Evolutionary conservation across 2,888 invertebrate genomes (phyloP).

Genomic region (Tachina fera): DNA sequence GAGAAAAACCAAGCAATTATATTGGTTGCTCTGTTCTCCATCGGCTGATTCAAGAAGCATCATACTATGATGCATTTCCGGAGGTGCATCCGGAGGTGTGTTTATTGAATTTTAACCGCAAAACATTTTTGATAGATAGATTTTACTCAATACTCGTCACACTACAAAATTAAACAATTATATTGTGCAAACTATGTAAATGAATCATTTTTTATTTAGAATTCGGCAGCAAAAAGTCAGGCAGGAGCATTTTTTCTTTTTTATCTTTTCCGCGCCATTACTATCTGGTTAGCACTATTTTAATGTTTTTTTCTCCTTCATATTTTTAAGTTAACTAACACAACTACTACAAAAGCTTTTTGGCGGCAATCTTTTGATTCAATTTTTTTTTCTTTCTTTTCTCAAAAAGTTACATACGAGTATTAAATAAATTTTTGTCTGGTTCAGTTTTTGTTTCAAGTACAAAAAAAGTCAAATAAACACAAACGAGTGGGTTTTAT

Average conservation of each 20-base stretch:
- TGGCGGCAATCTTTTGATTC: constrained; percentile 61
- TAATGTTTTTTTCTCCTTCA: background rate
- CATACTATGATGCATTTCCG: no score
- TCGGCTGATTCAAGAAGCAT: no score
- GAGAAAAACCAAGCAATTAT: no score
- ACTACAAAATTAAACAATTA: no score
- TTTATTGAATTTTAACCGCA: no score
- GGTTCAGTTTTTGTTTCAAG: constrained; percentile 19
- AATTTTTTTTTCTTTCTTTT: constrained; percentile 7
- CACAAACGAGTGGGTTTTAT: constrained; percentile 39
- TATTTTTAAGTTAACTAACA: constrained; percentile 23
- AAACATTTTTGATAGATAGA: no score
- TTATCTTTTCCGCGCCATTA: constrained; percentile 25
- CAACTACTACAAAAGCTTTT: constrained; percentile 12
- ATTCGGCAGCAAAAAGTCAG: background rate
- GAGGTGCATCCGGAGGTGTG: no score
- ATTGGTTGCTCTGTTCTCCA: no score
- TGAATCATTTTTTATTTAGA: background rate
- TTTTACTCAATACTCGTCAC: no score
- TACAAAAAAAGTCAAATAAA: background rate
- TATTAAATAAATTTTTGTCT: constrained; percentile 42
- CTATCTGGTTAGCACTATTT: constrained; percentile 21
- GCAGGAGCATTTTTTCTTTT: background rate
- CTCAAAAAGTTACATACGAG: constrained; percentile 36
- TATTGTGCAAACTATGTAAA: background rate